Percentiles rank a stretch among this genome's conserved stretches.
Evolutionary conservation across 2,113 vertebrate species (phyloP).

Genomic region (Etheostoma spectabile): DNA sequence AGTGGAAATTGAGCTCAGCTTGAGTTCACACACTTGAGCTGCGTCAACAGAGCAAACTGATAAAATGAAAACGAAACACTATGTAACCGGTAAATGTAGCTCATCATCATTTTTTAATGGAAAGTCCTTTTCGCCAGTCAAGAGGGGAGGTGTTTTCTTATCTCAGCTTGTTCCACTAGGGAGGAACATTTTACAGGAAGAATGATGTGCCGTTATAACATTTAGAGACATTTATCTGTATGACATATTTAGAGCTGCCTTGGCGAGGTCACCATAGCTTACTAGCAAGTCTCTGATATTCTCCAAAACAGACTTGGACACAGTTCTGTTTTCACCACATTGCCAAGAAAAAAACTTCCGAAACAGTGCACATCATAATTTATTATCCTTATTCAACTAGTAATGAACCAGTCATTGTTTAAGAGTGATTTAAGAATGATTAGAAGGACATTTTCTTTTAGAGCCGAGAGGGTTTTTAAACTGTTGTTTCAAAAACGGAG

Average conservation of each 20-base stretch:
- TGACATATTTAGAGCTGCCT: background rate
- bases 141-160: slow-evolving; percentile 29
- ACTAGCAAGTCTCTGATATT: background rate
- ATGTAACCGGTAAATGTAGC: background rate
- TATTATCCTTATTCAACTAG: background rate
- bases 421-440: background rate
- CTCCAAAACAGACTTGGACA: background rate
- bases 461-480: background rate
- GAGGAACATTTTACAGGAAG: slow-evolving; percentile 32
- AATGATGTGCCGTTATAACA: slow-evolving; percentile 3
- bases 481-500: background rate
- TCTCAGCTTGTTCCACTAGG: slow-evolving; percentile 28
- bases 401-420: background rate
- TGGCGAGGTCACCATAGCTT: background rate
- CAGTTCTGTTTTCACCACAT: background rate
- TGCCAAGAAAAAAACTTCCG: background rate
- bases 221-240: slow-evolving; percentile 33
- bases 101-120: slow-evolving; percentile 42
- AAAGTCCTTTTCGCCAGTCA: slow-evolving; percentile 21
- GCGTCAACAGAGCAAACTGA: slow-evolving; percentile 23
- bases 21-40: slow-evolving; percentile 22
- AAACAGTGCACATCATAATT: slow-evolving; percentile 5
- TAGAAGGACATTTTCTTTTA: background rate
- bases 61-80: slow-evolving; percentile 27
- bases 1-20: slow-evolving; percentile 3